A percentile compares a stretch with the other conserved stretches of the same genome.
phyloP scores from a whole-genome alignment of 2,888 invertebrate genomes.

The Hydriomena furcata region DNA sequence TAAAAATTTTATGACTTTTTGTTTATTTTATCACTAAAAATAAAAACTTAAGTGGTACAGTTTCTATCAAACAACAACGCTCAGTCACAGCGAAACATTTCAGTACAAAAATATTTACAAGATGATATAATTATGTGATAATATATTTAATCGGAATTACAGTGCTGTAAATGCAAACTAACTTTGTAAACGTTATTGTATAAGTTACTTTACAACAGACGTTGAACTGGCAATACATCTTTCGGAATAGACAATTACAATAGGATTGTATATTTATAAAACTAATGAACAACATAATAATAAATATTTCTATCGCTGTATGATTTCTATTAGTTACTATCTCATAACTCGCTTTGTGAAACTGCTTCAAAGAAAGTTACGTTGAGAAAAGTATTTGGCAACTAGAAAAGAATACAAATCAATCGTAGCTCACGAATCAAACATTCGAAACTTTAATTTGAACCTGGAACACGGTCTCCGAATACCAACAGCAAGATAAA shows the following conservation, averaged over 20 bases:
- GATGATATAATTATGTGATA: constrained; percentile 45
- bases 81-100: constrained; percentile 78
- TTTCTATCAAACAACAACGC: constrained; percentile 81
- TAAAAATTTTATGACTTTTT: constrained; percentile 70
- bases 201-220: constrained; percentile 39
- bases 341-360: constrained; percentile 67
- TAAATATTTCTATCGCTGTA: constrained; percentile 73
- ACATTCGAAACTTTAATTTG: constrained; percentile 63
- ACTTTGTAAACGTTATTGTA: constrained; percentile 41
- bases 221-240: constrained; percentile 41
- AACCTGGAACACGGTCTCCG: constrained; percentile 62
- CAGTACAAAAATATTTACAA: constrained; percentile 80
- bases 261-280: constrained; percentile 47
- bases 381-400: constrained; percentile 77
- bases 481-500: constrained; percentile 59
- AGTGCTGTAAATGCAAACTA: constrained; percentile 69
- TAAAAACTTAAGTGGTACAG: constrained; percentile 82
- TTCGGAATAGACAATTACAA: constrained; percentile 44
- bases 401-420: constrained; percentile 76
- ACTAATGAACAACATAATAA: constrained; percentile 64
- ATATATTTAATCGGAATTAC: constrained; percentile 53
- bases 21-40: constrained; percentile 83
- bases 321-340: constrained; percentile 58
- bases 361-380: constrained; percentile 66
- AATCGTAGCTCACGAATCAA: constrained; percentile 65